phyloP scores from a whole-genome alignment of 23 tunicate genomes.

The Ascidia mentula region DNA sequence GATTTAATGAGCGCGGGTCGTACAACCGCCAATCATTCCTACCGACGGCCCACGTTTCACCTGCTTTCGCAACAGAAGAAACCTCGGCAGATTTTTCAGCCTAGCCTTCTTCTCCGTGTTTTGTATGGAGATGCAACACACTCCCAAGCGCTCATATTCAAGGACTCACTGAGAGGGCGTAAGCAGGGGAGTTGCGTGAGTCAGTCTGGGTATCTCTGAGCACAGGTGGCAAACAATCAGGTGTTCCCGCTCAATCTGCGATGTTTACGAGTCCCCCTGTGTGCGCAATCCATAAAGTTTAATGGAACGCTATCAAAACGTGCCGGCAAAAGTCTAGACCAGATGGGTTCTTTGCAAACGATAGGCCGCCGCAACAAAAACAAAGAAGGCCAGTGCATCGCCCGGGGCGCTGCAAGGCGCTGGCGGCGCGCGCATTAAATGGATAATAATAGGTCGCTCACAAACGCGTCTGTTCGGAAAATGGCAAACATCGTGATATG shows the following conservation, averaged over 20 bases:
- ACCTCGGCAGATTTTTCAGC: no score
- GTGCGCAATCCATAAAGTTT: background rate
- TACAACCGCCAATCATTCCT: background rate
- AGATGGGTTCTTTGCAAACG: background rate
- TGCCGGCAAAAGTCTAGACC: slow-evolving; percentile 4
- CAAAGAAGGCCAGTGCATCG: slow-evolving; percentile 1
- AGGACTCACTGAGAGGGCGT: no score
- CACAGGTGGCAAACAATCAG: no score
- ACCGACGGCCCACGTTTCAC: background rate
- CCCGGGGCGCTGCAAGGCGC: background rate
- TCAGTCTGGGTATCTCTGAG: no score
- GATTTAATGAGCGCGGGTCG: background rate
- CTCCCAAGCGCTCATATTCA: no score
- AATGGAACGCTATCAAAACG: slow-evolving; percentile 11
- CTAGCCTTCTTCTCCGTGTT: no score
- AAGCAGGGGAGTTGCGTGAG: no score
- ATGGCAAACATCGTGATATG: background rate
- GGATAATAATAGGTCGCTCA: background rate
- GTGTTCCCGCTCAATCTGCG: no score
- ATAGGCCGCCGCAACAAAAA: background rate
- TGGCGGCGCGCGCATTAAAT: slow-evolving; percentile 5
- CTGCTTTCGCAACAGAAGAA: no score
- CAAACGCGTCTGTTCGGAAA: slow-evolving; percentile 5
- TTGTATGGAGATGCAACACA: no score
- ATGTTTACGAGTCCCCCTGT: no score